Evolutionary conservation across 2,888 invertebrate species (phyloP).

Genomic region (Steinernema hermaphroditum): DNA sequence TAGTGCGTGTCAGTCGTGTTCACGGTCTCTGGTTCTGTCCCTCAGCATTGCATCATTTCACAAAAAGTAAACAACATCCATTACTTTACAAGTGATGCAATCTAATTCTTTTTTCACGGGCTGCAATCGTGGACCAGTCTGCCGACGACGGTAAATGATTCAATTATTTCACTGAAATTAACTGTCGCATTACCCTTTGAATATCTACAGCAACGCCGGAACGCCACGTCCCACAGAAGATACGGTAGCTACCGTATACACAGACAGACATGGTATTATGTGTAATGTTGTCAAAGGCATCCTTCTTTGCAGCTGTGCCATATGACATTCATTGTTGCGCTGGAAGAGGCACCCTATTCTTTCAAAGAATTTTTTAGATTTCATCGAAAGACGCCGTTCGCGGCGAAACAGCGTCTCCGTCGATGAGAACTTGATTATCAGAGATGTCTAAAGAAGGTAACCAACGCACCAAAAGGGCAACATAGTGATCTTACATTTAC

Average conservation of each 20-base stretch:
- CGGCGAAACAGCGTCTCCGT: constrained; percentile 25
- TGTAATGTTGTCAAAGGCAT: too few species aligned
- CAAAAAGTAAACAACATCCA: background rate
- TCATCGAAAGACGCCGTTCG: constrained; percentile 29
- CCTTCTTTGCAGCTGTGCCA: background rate
- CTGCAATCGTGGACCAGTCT: background rate
- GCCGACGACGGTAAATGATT: too few species aligned
- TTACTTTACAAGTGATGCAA: constrained; percentile 13
- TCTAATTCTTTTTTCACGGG: background rate
- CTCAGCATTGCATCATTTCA: constrained; percentile 20
- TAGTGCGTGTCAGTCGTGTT: background rate
- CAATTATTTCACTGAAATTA: too few species aligned
- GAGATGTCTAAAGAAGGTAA: background rate
- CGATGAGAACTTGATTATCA: constrained; percentile 19
- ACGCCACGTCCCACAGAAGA: too few species aligned
- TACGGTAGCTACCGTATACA: too few species aligned
- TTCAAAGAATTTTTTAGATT: constrained; percentile 30
- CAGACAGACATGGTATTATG: too few species aligned
- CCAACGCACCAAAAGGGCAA: constrained; percentile 23
- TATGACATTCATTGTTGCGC: background rate
- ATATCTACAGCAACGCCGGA: too few species aligned
- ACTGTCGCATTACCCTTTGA: too few species aligned
- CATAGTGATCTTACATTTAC: constrained; percentile 17
- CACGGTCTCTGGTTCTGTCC: background rate
- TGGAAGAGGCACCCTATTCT: background rate